Base-by-base conservation (phyloP, 1,140 invertebrate genomes). In the Lasioglossum baleicum region DNA sequence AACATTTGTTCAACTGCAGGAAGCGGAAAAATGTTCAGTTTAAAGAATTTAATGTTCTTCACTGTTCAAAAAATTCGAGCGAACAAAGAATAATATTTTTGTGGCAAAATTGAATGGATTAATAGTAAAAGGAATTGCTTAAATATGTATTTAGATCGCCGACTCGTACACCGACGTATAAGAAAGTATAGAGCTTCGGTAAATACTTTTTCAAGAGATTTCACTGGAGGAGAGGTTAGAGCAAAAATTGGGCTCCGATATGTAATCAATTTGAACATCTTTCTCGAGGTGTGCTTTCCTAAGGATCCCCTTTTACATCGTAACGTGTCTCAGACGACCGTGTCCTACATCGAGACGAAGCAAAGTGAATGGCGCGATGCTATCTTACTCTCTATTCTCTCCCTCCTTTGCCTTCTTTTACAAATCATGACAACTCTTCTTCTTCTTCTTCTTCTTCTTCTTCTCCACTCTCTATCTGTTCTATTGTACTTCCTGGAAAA, bases 301-400 rank as follows among this genome's bases (percentile, higher is more conserved):
- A 81, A 67, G 66, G 76, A 88, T 85, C 76, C 70, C 83, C 79
- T 88, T 87, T 88, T 83, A 88, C 85, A 89, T 84, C 81, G 78
- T 84, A 87, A 88, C 86, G 87, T 87, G 87, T 87, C 90, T 90
- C 90, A 89, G 83, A 61, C 84, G 90, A 89, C 89, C 90, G 85
- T 91, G 90, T 91, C 88, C 90, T 86, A 91, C 88, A 91, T 90
- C 70, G 81, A 80, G 81, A 81, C 83, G 82, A 83, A 80, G 83
- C 76, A 82, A 89, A 90, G 90, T 90, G 90, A 90, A 88, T 79
- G 90, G 87, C 83, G 82, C 67, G 22, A 51, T 60, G 42, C 58
- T 73, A 44, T 64, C 48, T 71, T 67, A 67, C 48, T 61, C 22
- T 61, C 63, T 78, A 17, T 53, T 56, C 56, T 53, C 13, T 66